phyloP scores from a whole-genome alignment of 2,113 vertebrate species.

The Tachuris rubrigastra region DNA sequence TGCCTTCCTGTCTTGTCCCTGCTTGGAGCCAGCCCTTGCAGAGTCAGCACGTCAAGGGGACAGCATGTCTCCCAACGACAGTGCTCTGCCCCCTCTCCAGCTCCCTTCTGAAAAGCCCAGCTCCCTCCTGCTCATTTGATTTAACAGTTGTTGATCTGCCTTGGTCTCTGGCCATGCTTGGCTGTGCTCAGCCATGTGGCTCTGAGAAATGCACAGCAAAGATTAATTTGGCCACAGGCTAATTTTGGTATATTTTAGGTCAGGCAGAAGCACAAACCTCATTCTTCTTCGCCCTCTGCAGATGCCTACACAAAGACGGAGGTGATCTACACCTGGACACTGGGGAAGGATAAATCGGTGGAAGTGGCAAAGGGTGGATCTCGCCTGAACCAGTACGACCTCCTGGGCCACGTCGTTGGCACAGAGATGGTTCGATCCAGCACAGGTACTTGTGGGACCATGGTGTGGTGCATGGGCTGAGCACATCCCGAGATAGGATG shows the following conservation, averaged over 20 bases:
- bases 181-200: constrained; percentile 30
- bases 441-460: constrained; percentile 82
- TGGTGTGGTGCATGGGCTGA: fast-evolving
- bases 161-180: constrained; percentile 8
- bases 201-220: background rate
- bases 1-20: background rate
- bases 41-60: background rate
- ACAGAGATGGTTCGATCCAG: constrained; percentile 97
- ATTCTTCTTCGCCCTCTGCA: constrained; percentile 56
- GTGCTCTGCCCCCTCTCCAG: background rate
- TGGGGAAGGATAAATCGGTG: constrained; percentile 89
- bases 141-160: constrained; percentile 40
- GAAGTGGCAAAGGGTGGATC: constrained; percentile 95
- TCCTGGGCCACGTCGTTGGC: constrained; percentile 92
- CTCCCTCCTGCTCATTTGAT: background rate
- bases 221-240: constrained; percentile 8
- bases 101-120: background rate
- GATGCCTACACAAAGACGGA: constrained; percentile 98
- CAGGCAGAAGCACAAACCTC: background rate
- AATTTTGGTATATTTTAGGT: background rate
- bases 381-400: constrained; percentile 95
- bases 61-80: background rate
- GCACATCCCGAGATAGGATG: background rate
- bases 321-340: constrained; percentile 96
- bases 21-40: background rate